Evolutionary conservation across 2,797 vertebrate genomes (phyloP).

Genomic region (Salmo trutta): DNA sequence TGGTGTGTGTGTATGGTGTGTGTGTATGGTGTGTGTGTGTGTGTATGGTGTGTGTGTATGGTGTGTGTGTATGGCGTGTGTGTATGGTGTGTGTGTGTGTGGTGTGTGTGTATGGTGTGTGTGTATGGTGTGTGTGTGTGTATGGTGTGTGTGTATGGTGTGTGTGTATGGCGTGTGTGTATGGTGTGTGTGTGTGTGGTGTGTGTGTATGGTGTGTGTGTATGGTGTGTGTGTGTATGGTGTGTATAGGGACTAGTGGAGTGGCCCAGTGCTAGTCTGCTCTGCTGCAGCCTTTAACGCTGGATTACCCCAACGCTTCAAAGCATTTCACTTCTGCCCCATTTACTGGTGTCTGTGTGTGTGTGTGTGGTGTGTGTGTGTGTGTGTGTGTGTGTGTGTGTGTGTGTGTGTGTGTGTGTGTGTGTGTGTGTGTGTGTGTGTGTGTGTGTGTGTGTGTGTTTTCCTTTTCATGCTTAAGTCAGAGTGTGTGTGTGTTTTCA

Average conservation of each 20-base stretch:
- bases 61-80: too few relatives aligned
- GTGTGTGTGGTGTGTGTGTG: conserved; percentile 28
- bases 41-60: too few relatives aligned
- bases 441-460: too few relatives aligned
- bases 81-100: too few relatives aligned
- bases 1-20: too few relatives aligned
- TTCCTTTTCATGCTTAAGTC: too few relatives aligned
- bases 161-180: neutral
- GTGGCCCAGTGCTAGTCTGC: conserved; percentile 58
- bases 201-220: conserved; percentile 25
- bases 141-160: too few relatives aligned
- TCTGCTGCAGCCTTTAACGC: conserved; percentile 74
- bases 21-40: too few relatives aligned
- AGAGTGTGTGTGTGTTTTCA: neutral
- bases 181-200: conserved; percentile 16
- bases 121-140: too few relatives aligned
- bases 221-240: conserved; percentile 29
- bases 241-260: conserved; percentile 46
- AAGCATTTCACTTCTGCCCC: conserved; percentile 82
- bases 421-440: too few relatives aligned
- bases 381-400: conserved; percentile 9
- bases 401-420: too few relatives aligned
- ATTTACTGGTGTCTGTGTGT: conserved; percentile 69
- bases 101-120: too few relatives aligned
- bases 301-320: conserved; percentile 80